phyloP scores from a whole-genome alignment of 2,797 vertebrate species.

The Urophycis tenuis region DNA sequence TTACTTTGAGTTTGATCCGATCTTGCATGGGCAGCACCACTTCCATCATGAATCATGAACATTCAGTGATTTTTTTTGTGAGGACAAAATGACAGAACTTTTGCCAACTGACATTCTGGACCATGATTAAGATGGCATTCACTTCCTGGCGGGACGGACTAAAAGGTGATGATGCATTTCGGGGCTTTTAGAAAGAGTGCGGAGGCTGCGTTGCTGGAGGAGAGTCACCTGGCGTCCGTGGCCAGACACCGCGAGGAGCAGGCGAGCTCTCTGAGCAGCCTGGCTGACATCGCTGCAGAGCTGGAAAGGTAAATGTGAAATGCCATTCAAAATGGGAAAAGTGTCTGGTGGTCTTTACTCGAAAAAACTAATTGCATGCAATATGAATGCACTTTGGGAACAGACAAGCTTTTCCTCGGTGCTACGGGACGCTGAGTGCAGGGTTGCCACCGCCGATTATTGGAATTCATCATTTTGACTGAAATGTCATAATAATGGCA shows the following conservation, averaged over 20 bases:
- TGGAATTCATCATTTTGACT: not conserved
- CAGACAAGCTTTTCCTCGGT: not conserved
- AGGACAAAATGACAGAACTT: too few relatives aligned
- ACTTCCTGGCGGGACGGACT: not conserved
- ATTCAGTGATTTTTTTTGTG: not conserved
- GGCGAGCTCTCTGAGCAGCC: conserved; percentile 52
- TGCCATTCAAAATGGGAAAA: not conserved
- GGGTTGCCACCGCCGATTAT: too few relatives aligned
- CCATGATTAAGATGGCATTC: not conserved
- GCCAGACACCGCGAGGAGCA: conserved; percentile 67
- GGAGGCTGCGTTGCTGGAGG: conserved; percentile 61
- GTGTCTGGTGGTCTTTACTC: not conserved
- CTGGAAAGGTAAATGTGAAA: conserved; percentile 75
- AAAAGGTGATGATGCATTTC: not conserved
- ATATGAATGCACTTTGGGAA: not conserved
- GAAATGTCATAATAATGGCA: conserved; percentile 1
- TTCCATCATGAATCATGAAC: not conserved
- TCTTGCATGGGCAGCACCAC: not conserved
- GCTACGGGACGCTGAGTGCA: too few relatives aligned
- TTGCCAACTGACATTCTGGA: not conserved
- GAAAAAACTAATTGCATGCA: not conserved
- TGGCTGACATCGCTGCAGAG: conserved; percentile 65
- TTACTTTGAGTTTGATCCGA: not conserved
- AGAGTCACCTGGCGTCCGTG: conserved; percentile 53
- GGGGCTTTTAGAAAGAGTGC: conserved; percentile 63